Base-by-base conservation (phyloP, 2,113 vertebrate species). In the Atrichornis clamosus region DNA sequence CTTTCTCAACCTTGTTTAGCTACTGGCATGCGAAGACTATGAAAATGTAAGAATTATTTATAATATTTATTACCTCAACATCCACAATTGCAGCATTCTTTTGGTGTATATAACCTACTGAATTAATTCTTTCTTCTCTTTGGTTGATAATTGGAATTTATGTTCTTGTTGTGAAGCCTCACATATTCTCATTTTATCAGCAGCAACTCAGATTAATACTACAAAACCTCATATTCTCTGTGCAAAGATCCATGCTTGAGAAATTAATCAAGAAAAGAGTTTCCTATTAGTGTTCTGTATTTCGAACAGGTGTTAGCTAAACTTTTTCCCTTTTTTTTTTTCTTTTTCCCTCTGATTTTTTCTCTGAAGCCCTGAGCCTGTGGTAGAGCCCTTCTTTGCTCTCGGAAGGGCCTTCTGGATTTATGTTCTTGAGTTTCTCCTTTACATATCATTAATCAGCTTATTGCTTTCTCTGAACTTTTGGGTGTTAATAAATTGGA, bases 131-230 rank as follows among this genome's bases (percentile, higher is more conserved):
- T 84, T 89, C 49, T 93, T 95, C 74, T 91, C 32, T 78, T 83
- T 82, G 19, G 52, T 19, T 84, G 53, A 49, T 95, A 95, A 95
- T 94, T 90, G 55, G 83, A 85, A 95, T 96, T 91, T 90, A 93
- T 90, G 53, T 80, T 87, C 70, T 69, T 89, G 26, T 72, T 84
- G n/a, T 53, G 60, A 77, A 89, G 62, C 30, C 50, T 94, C 67
- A 92, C 35, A 50, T 82, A 65, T 73, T 85, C 89, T 92, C 47
- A 84, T 89, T 92, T 90, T 73, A 93, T 75, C 86, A 75, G 60
- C 37, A 89, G 35, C 44, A 75, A 49, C 77, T 92, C n/a, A 81
- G 72, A 94, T 80, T 78, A 94, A 81, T 90, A 41, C 30, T 22
- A 60, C 32, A 72, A 64, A 91, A 84, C 6, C 56, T 56, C 17